Percentiles rank a stretch among this genome's conserved stretches.
Conservation (phyloP, 2,797 vertebrate species). For the Gymnothorax javanicus region DNA sequence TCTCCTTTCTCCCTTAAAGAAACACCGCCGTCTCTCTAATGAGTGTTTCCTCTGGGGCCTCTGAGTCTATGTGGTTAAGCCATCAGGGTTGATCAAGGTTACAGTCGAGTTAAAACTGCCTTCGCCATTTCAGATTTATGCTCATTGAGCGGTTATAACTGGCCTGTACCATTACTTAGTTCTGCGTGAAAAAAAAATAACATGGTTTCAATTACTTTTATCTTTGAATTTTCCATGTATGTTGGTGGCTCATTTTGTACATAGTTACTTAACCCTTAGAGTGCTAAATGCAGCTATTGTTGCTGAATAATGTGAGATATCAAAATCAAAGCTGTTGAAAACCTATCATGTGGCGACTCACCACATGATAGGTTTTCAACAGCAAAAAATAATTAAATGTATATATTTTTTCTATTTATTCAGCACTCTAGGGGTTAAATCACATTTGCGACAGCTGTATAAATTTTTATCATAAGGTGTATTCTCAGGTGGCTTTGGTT, state of each 20-base stretch:
- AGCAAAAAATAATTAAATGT: too few species aligned
- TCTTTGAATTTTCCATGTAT: neutral
- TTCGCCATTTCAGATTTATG: neutral
- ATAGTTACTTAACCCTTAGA: neutral
- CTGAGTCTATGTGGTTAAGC: neutral
- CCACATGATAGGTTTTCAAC: too few species aligned
- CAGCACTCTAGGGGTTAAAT: too few species aligned
- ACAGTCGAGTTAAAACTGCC: neutral
- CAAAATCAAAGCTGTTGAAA: too few species aligned
- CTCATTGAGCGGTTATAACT: neutral
- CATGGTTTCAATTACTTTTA: neutral
- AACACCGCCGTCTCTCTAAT: conserved; percentile 43
- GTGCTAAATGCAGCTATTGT: too few species aligned
- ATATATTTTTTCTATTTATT: too few species aligned
- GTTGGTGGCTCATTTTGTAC: neutral
- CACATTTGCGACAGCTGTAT: too few species aligned
- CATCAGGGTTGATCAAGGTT: conserved; percentile 7
- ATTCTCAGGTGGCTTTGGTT: neutral
- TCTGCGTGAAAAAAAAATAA: neutral
- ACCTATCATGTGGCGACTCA: too few species aligned
- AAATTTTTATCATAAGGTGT: neutral
- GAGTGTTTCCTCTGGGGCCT: conserved; percentile 38
- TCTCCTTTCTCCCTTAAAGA: conserved; percentile 57
- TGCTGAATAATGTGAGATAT: too few species aligned
- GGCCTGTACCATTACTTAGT: neutral